A percentile compares a stretch with the other conserved stretches of the same genome.
Evolutionary conservation across 2,797 vertebrate species (phyloP).

Genomic region (Rhyacichthys aspro): DNA sequence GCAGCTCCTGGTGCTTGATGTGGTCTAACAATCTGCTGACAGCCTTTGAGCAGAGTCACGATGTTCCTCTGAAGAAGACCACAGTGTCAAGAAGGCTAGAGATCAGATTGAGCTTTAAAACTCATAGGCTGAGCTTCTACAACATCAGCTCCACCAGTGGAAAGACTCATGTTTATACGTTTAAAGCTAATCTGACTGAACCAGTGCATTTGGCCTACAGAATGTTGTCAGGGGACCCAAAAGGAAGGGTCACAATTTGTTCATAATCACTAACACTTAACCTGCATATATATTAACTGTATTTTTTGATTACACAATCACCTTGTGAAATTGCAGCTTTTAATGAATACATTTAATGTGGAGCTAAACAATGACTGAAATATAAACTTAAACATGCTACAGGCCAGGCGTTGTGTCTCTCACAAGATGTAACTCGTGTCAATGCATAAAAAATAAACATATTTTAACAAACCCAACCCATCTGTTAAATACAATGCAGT

Average conservation of each 20-base stretch:
- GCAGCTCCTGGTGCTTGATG: conserved; percentile 80
- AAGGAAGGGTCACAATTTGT: conserved; percentile 66
- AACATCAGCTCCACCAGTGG: conserved; percentile 65
- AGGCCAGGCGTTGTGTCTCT: too few species aligned
- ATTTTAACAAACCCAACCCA: too few species aligned
- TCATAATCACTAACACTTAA: conserved; percentile 42
- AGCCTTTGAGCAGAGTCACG: conserved; percentile 70
- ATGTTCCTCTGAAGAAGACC: conserved; percentile 72
- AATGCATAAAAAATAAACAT: too few species aligned
- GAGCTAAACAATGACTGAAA: too few species aligned
- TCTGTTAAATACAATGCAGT: too few species aligned
- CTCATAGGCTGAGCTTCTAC: conserved; percentile 73
- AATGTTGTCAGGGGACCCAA: conserved; percentile 80
- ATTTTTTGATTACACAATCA: too few species aligned
- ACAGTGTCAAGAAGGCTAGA: conserved; percentile 69
- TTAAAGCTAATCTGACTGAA: conserved; percentile 67
- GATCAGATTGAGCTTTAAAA: conserved; percentile 75
- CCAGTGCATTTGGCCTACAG: conserved; percentile 79
- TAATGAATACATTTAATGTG: too few species aligned
- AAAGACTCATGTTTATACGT: conserved; percentile 77
- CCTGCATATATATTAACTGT: not conserved
- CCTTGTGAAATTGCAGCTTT: too few species aligned
- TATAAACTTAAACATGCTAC: too few species aligned
- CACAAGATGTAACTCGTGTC: too few species aligned
- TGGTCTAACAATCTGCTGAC: conserved; percentile 79